A percentile compares a stretch with the other conserved stretches of the same genome.
Conservation (phyloP, 1,140 invertebrate species). For the Zaprionus vittiger region DNA sequence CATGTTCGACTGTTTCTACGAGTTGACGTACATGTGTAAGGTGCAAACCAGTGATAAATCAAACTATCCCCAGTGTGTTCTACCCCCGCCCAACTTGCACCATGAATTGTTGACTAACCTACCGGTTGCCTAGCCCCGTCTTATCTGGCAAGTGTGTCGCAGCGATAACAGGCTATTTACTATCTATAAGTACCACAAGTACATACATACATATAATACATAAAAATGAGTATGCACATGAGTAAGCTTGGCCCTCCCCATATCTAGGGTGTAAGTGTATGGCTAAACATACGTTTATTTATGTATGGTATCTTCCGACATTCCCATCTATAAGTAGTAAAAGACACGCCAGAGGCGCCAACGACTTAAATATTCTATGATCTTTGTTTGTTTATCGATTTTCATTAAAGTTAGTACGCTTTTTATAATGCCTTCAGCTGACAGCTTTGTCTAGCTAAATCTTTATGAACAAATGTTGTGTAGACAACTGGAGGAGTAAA, state of each 20-base stretch:
- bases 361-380: not conserved
- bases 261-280: too few relatives aligned
- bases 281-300: not conserved
- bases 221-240: not conserved
- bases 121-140: not conserved
- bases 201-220: not conserved
- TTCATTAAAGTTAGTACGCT: not conserved
- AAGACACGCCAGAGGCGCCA: not conserved
- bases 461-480: not conserved
- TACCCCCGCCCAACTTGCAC: not conserved
- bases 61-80: not conserved
- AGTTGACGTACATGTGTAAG: constrained; percentile 6
- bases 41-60: constrained; percentile 3
- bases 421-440: not conserved
- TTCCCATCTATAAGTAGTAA: not conserved
- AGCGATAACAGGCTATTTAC: not conserved
- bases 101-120: not conserved
- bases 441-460: not conserved
- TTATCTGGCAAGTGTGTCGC: not conserved
- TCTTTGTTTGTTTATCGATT: not conserved
- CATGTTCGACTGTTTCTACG: not conserved
- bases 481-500: not conserved
- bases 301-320: not conserved
- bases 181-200: not conserved
- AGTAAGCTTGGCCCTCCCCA: not conserved